Base-by-base conservation (phyloP, 2,797 vertebrate genomes). In the Gobionotothen gibberifrons region DNA sequence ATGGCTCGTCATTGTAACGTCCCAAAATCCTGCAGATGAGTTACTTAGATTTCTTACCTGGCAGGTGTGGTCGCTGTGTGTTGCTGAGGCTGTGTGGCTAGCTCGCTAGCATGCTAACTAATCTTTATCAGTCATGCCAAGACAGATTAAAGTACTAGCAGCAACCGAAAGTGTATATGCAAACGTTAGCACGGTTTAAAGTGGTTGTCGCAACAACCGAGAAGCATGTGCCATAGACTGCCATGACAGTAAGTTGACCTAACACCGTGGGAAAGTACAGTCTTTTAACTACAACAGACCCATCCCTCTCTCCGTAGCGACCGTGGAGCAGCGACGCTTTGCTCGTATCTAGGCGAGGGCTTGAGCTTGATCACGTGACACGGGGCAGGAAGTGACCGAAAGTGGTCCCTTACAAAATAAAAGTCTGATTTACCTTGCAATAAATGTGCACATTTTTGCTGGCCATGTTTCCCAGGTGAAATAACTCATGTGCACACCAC, bases 51-150 rank as follows among this genome's bases (percentile, higher is more conserved):
- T 43, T 64, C 85, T 85, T 84, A 93, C 92, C 90, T 88, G 85
- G 78, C 78, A 87, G 87, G 74, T 76, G 86, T 84, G 78, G 78
- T 86, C 81, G 55, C 77, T 63, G 66, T 42, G 76, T 55, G 87
- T 69, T 61, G 88, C 81, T 72, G 79, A 59, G 46, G 72, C 11
- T 56, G 54, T 42, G 19, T 32, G 54, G 79, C 82, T 88, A 89
- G 70, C 86, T 78, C 53, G 53, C 73, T 89, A 83, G 72, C 89
- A 91, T 87, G 90, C 88, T 92, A 89, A 89, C 81, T 91, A 91
- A 92, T 93, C 90, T 89, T 78, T 86, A 69, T 77, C 83, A 54
- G 75, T 62, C 88, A 89, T 85, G 68, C 69, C 73, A 73, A 74
- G 69, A 56, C 49, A 67, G 60, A 82, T 66, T 69, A 74, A 44